Evolutionary conservation across 2,113 vertebrate genomes (phyloP).

Genomic region (Erinaceus europaeus): DNA sequence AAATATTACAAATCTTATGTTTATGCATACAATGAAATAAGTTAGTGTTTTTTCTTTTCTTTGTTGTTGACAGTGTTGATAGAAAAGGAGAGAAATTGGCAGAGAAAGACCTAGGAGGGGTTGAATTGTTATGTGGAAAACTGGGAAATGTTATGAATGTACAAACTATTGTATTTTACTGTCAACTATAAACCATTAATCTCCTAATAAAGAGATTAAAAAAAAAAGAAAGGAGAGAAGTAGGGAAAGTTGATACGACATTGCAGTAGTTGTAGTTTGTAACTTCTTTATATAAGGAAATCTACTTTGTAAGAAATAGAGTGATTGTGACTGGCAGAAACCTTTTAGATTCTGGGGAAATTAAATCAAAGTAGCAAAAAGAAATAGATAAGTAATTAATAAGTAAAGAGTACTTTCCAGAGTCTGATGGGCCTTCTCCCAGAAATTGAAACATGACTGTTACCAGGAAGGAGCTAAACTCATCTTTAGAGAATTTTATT

Average conservation of each 20-base stretch:
- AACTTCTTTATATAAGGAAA: not conserved
- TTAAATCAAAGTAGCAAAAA: conserved; percentile 20
- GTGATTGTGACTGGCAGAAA: not conserved
- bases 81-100: too few species aligned
- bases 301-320: conserved; percentile 20
- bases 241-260: not conserved
- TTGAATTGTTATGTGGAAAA: too few species aligned
- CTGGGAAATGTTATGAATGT: too few species aligned
- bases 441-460: not conserved
- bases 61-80: too few species aligned
- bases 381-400: not conserved
- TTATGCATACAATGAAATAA: too few species aligned
- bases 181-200: too few species aligned
- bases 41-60: too few species aligned
- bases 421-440: not conserved
- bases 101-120: too few species aligned
- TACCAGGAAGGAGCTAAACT: conserved; percentile 4
- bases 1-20: conserved; percentile 70
- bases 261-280: not conserved
- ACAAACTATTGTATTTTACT: too few species aligned
- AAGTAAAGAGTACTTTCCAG: conserved; percentile 1
- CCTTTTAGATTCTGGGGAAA: not conserved
- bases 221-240: not conserved
- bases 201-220: too few species aligned
- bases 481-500: not conserved